Conservation (phyloP, 2,113 vertebrate species). For the Pseudolaguvia tuberculata region DNA sequence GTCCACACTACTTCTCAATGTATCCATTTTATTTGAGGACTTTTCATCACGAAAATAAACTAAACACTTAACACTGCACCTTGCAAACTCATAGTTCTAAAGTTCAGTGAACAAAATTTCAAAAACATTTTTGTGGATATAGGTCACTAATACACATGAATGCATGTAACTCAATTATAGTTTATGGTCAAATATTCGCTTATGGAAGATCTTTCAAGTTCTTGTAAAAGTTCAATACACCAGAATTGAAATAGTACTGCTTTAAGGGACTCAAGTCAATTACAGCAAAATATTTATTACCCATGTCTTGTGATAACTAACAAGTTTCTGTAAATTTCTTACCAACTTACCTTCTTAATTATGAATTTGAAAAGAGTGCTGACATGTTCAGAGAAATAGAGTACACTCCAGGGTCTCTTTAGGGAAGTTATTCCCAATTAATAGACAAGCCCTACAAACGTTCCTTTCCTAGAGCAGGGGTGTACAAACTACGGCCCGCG, state of each 20-base stretch:
- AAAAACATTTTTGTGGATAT: conserved; percentile 13
- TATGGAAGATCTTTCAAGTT: background rate
- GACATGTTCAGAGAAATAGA: conserved; percentile 51
- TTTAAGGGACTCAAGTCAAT: too few species aligned
- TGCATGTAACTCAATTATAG: background rate
- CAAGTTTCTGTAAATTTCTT: too few species aligned
- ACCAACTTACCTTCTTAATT: too few species aligned
- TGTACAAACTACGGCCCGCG: too few species aligned
- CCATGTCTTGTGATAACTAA: too few species aligned
- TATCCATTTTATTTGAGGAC: conserved; percentile 55
- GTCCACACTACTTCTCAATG: conserved; percentile 50
- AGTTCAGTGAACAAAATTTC: conserved; percentile 44
- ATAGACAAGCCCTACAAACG: conserved; percentile 26
- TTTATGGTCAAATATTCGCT: background rate
- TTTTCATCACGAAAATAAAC: too few species aligned
- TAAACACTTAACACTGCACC: conserved; percentile 45
- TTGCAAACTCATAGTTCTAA: conserved; percentile 47
- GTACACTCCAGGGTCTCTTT: conserved; percentile 49
- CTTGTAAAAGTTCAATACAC: background rate
- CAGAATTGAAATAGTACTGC: too few species aligned
- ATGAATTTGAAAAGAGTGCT: conserved; percentile 48
- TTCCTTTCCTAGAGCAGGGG: conserved; percentile 36
- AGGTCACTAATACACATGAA: conserved; percentile 16
- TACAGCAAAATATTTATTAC: too few species aligned
- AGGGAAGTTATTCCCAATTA: conserved; percentile 49